Percentiles rank a stretch among this genome's conserved stretches.
Conservation (phyloP, 2,113 vertebrate species). For the Daphoenositta chrysoptera region DNA sequence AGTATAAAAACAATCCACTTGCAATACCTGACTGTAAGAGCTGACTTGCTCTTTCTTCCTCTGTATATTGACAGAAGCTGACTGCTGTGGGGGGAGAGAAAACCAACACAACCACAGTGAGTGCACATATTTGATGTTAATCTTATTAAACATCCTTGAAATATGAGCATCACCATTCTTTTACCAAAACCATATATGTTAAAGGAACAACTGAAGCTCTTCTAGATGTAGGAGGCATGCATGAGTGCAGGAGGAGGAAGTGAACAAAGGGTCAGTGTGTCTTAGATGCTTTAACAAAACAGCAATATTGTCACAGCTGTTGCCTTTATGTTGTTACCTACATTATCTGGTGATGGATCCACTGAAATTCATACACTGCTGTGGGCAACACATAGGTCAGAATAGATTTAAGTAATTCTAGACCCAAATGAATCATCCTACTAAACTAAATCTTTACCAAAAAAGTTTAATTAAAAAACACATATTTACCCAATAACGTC, state of each 20-base stretch:
- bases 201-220: not conserved
- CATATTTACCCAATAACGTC: conserved; percentile 86
- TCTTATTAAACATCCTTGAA: not conserved
- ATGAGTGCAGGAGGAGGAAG: not conserved
- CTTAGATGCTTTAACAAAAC: not conserved
- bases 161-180: not conserved
- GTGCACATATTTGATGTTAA: not conserved
- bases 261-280: not conserved
- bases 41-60: conserved; percentile 61
- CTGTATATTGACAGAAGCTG: conserved; percentile 79
- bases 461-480: not conserved
- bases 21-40: conserved; percentile 84
- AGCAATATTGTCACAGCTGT: not conserved
- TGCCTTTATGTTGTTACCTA: not conserved
- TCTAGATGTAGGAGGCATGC: not conserved
- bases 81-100: conserved; percentile 74
- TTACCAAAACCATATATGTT: not conserved
- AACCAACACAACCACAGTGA: not conserved
- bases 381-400: not conserved
- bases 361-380: not conserved
- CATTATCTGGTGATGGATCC: not conserved
- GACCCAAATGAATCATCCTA: not conserved
- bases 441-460: not conserved
- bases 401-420: not conserved
- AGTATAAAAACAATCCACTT: not conserved